Conservation (phyloP, 2,888 invertebrate species). For the Diloba caeruleocephala region DNA sequence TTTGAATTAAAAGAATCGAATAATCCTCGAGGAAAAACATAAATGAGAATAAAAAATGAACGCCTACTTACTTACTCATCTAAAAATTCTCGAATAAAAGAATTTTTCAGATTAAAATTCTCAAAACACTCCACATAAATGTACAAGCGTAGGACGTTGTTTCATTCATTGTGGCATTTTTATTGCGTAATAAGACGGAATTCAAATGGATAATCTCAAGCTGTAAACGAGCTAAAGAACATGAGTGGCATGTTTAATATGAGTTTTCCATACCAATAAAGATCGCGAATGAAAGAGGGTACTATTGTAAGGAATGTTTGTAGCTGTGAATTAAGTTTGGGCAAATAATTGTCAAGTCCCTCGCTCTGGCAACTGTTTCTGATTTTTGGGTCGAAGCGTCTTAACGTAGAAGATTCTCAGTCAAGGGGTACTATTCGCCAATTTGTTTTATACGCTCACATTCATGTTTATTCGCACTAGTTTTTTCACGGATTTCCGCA, state of each 20-base stretch:
- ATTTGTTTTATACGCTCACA: slow-evolving; percentile 1
- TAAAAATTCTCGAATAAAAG: slow-evolving; percentile 51
- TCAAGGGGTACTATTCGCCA: not conserved
- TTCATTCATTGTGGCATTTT: slow-evolving; percentile 77
- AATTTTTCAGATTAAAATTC: slow-evolving; percentile 74
- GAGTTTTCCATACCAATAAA: slow-evolving; percentile 67
- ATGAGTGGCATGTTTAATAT: slow-evolving; percentile 73
- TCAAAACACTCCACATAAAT: slow-evolving; percentile 68
- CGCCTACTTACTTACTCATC: slow-evolving; percentile 41
- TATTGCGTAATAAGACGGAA: slow-evolving; percentile 77
- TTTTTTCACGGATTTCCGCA: too few species aligned
- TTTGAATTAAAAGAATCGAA: slow-evolving; percentile 25
- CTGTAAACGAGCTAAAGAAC: slow-evolving; percentile 72
- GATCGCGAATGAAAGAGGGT: slow-evolving; percentile 53
- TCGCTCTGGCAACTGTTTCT: slow-evolving; percentile 5
- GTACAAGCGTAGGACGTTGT: slow-evolving; percentile 61
- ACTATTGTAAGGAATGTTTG: slow-evolving; percentile 43
- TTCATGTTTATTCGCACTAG: too few species aligned
- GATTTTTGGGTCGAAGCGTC: not conserved
- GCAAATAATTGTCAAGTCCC: slow-evolving; percentile 33
- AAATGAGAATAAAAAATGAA: slow-evolving; percentile 46
- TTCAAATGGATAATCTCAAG: slow-evolving; percentile 77
- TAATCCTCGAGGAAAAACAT: slow-evolving; percentile 38
- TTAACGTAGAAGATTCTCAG: slow-evolving; percentile 5
- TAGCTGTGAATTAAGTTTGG: slow-evolving; percentile 55